Evolutionary conservation across 2,113 vertebrate species (phyloP).

Genomic region (Heterotis niloticus): DNA sequence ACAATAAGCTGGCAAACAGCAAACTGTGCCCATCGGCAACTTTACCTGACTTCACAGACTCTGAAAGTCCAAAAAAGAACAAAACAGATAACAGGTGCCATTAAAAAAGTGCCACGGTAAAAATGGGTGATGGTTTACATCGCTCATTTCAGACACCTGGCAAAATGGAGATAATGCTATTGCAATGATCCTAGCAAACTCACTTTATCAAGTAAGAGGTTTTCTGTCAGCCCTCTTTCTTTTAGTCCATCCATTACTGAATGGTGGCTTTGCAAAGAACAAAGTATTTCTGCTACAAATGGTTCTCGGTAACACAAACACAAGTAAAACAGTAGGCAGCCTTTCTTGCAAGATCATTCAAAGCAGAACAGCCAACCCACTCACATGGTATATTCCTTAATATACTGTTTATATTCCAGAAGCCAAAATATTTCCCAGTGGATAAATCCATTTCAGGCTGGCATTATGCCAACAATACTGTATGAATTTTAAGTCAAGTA

Average conservation of each 20-base stretch:
- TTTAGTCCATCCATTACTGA: no score
- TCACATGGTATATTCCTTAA: not conserved
- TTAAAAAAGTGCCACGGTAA: not conserved
- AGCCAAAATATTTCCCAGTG: slow-evolving; percentile 18
- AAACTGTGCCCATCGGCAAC: not conserved
- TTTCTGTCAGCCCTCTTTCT: not conserved
- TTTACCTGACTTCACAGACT: not conserved
- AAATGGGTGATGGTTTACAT: not conserved
- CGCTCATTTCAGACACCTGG: not conserved
- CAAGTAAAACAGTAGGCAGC: not conserved
- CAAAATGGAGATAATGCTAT: not conserved
- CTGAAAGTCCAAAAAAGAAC: not conserved
- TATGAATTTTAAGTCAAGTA: not conserved
- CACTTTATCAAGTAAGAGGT: no score
- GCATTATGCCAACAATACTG: not conserved
- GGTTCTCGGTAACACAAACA: not conserved
- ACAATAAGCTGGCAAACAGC: not conserved
- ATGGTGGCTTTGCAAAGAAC: no score
- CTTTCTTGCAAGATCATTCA: not conserved
- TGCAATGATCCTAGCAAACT: no score
- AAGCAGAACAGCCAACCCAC: not conserved
- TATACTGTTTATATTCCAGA: not conserved
- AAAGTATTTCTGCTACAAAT: not conserved
- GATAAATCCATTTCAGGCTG: not conserved
- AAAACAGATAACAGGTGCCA: no score